Percentiles rank a stretch among this genome's conserved stretches.
phyloP scores from a whole-genome alignment of 2,113 vertebrate genomes.

The Hydrolagus affinis region DNA sequence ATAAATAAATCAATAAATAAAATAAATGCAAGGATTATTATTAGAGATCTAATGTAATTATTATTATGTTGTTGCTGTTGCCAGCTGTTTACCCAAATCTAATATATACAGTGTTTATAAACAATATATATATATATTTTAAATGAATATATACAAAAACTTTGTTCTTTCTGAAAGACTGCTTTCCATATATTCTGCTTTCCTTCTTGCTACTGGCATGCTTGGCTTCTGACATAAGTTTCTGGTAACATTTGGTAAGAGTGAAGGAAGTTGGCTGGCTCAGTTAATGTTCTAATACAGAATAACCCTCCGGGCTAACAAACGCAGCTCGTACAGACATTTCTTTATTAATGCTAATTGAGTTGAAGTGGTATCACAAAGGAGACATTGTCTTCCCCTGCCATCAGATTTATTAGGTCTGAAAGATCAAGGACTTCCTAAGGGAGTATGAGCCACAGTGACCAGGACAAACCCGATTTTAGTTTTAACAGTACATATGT shows the following conservation, averaged over 20 bases:
- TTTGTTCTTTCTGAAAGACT: background rate
- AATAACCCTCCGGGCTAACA: background rate
- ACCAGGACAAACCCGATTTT: background rate
- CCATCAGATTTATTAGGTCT: background rate
- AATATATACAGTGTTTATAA: too few relatives aligned
- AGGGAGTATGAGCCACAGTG: too few relatives aligned
- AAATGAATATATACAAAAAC: background rate
- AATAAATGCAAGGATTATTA: too few relatives aligned
- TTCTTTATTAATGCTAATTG: conserved; percentile 22
- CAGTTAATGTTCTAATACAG: conserved; percentile 9
- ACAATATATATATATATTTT: too few relatives aligned
- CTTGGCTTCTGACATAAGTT: background rate
- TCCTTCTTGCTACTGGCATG: background rate
- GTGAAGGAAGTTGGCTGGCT: conserved; percentile 3
- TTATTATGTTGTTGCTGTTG: too few relatives aligned
- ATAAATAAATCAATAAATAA: too few relatives aligned
- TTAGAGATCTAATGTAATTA: too few relatives aligned
- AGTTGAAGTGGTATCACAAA: background rate
- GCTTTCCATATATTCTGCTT: background rate
- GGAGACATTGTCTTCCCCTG: background rate
- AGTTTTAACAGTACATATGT: background rate
- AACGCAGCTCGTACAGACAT: background rate
- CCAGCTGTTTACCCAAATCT: too few relatives aligned
- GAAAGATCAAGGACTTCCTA: background rate
- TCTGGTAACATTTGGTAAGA: background rate